Percentiles rank a stretch among this genome's conserved stretches.
These are phyloP conservation scores for Ceyx erithaca DNA, from an alignment of 2,797 vertebrate species.

Conservation along the genomic window DNA sequence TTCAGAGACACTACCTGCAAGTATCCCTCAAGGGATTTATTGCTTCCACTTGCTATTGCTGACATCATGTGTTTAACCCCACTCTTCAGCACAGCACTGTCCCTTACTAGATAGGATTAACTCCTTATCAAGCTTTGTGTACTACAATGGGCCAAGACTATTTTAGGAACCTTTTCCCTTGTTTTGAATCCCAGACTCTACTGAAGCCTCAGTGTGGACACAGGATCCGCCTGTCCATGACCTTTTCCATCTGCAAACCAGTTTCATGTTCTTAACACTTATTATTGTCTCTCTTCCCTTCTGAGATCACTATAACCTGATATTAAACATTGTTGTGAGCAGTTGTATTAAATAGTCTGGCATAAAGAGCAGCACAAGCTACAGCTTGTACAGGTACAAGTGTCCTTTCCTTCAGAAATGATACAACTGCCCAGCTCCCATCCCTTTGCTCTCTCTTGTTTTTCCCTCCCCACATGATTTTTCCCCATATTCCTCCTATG, in stretches of 20 bases:
- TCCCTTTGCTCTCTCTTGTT: too few relatives aligned
- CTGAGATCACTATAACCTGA: background rate
- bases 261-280: background rate
- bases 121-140: background rate
- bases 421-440: too few relatives aligned
- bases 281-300: background rate
- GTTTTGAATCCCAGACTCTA: background rate
- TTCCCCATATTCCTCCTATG: too few relatives aligned
- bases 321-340: conserved; percentile 5
- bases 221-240: background rate
- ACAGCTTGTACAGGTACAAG: background rate
- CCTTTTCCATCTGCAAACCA: background rate
- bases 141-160: background rate
- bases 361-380: conserved; percentile 24
- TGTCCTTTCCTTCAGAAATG: too few relatives aligned
- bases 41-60: background rate
- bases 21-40: background rate
- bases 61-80: rapidly evolving
- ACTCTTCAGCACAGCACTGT: background rate
- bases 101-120: background rate
- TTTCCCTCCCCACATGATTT: too few relatives aligned
- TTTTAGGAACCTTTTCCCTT: background rate
- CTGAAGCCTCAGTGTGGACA: background rate
- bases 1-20: background rate
- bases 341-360: conserved; percentile 25